Conservation (phyloP, 1,140 invertebrate genomes). For the Limonius californicus region DNA sequence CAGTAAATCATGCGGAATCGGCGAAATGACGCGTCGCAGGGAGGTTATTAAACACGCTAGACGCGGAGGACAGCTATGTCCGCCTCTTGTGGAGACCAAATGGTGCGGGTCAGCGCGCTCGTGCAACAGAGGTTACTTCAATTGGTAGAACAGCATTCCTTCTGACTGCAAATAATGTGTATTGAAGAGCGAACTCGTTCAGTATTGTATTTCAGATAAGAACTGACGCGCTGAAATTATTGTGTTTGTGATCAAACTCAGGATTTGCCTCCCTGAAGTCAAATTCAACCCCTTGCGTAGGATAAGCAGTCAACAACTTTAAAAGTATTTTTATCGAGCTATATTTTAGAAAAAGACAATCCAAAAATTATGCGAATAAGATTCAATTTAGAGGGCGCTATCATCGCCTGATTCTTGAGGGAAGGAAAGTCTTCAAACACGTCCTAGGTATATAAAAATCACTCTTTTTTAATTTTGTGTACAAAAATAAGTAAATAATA, state of each 20-base stretch:
- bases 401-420: not conserved
- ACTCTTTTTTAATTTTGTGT: not conserved
- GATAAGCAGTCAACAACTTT: constrained; percentile 25
- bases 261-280: constrained; percentile 1
- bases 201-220: not conserved
- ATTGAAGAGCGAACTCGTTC: constrained; percentile 1
- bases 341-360: constrained; percentile 8
- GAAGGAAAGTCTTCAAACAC: not conserved
- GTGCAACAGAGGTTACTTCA: constrained; percentile 58
- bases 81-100: constrained; percentile 74
- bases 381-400: not conserved
- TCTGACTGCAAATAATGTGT: not conserved
- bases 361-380: not conserved
- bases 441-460: constrained; percentile 4
- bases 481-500: not conserved
- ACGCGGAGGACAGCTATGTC: constrained; percentile 72
- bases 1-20: constrained; percentile 81
- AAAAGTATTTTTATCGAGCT: constrained; percentile 31
- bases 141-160: constrained; percentile 46
- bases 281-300: constrained; percentile 13
- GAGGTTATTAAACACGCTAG: constrained; percentile 70
- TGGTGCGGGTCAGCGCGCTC: constrained; percentile 79
- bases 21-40: constrained; percentile 74
- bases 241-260: constrained; percentile 8
- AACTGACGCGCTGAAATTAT: not conserved